Percentiles rank a stretch among this genome's conserved stretches.
phyloP scores from a whole-genome alignment of 2,888 invertebrate genomes.

The Apamea monoglypha region DNA sequence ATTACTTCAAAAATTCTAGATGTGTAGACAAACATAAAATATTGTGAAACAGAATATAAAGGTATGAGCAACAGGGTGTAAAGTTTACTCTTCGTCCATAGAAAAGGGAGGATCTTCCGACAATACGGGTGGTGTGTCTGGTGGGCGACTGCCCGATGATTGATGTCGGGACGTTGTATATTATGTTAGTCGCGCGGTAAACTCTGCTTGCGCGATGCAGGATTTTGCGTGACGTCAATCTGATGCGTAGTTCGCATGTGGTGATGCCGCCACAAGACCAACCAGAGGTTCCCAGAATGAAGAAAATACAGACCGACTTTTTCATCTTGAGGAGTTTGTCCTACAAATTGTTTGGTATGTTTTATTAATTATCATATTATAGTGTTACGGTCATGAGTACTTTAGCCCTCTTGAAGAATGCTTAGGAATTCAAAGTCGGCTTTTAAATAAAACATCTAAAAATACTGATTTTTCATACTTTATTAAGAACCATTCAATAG shows the following conservation, averaged over 20 bases:
- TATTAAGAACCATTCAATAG: constrained; percentile 88
- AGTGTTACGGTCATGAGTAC: background rate
- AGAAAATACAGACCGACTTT: background rate
- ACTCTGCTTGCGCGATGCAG: too few relatives aligned
- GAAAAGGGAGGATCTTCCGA: background rate
- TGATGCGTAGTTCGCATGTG: background rate
- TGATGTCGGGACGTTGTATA: background rate
- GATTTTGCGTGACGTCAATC: background rate
- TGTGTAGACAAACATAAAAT: background rate
- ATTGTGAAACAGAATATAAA: background rate
- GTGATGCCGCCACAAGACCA: background rate
- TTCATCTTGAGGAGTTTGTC: background rate
- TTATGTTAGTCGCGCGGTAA: background rate
- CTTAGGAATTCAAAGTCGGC: background rate
- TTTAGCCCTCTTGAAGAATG: background rate
- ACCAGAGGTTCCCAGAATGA: background rate
- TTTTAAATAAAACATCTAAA: constrained; percentile 58
- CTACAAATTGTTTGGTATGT: background rate
- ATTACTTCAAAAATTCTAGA: constrained; percentile 8
- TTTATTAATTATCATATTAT: background rate
- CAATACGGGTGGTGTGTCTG: background rate
- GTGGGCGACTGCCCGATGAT: background rate
- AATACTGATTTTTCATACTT: constrained; percentile 74
- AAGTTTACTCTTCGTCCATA: background rate
- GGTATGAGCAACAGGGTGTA: background rate